Evolutionary conservation across 2,113 vertebrate genomes (phyloP).

Genomic region (Brevimyrus niger): DNA sequence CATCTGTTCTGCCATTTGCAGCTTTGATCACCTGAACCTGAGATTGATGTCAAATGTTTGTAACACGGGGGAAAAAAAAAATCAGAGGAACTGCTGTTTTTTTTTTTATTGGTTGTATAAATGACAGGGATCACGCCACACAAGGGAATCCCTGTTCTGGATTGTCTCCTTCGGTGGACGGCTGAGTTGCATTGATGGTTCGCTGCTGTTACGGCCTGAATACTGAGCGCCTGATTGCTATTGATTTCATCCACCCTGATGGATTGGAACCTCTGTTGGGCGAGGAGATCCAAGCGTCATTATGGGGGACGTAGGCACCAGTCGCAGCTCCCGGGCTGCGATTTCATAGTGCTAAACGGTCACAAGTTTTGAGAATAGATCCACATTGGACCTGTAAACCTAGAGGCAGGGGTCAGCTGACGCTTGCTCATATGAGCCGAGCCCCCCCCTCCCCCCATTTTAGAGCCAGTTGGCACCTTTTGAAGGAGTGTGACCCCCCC

Average conservation of each 20-base stretch:
- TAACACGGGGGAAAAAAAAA: background rate
- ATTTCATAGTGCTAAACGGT: background rate
- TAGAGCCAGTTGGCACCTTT: background rate
- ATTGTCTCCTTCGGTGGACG: background rate
- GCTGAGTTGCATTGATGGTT: background rate
- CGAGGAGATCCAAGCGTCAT: background rate
- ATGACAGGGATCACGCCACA: background rate
- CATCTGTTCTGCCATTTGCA: background rate
- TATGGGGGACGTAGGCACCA: background rate
- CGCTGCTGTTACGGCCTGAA: background rate
- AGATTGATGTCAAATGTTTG: background rate
- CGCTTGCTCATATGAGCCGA: background rate
- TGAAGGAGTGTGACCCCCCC: background rate
- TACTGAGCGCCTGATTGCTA: constrained; percentile 15
- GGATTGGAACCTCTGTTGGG: background rate
- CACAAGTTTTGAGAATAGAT: background rate
- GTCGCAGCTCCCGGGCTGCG: background rate
- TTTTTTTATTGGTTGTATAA: background rate
- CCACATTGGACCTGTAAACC: background rate
- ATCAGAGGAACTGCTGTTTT: background rate
- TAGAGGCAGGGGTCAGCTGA: background rate
- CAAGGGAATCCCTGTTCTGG: background rate
- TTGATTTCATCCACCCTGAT: background rate
- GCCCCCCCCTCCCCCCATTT: background rate
- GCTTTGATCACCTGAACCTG: background rate